Base-by-base conservation (phyloP, 2,888 invertebrate genomes). In the Danaus chrysippus region DNA sequence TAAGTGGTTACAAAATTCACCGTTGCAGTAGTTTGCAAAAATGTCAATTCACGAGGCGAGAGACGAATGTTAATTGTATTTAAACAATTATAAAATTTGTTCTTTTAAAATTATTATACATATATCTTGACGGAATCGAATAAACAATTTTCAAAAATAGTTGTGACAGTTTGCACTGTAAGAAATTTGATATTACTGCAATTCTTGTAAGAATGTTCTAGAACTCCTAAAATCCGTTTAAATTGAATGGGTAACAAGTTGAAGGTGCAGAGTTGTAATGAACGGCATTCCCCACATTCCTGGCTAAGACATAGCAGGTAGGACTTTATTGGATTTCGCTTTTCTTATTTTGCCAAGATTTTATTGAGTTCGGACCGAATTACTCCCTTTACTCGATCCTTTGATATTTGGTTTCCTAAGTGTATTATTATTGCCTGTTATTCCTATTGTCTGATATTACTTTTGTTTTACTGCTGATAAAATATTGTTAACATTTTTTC, bases 181-280 rank as follows among this genome's bases (percentile, higher is more conserved):
- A 67, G 65, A 66, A 68, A 64, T 70, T 68, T 66, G 59, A 65
- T 67, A 67, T 67, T 59, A 67, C 62, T 61, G 57, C 43, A 55
- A 54, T 57, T 46, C 58, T 23, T 41, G 55, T 55, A 53, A 62
- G 17, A 69, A 67, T 68, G 66, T 67, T 63, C 65, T 60, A 68
- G 68, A 64, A 65, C 46, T 59, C 58, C 59, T 76, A 81, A 84
- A 81, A 76, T 72, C 72, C 75, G 72, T 77, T 76, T 76, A 82
- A 83, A 84, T 84, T 79, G 81, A 82, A 77, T 76, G 82, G 80
- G 84, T 84, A 81, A 79, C 84, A 84, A 86, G 82, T 84, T 78
- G 80, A 76, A 77, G 78, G 79, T 78, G 79, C 80, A 72, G 73
- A 78, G 77, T 72, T 75, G 86, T 86, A 88, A 88, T 87, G 86